phyloP scores from a whole-genome alignment of 1,140 invertebrate species.

The Euura saliciscinereae region DNA sequence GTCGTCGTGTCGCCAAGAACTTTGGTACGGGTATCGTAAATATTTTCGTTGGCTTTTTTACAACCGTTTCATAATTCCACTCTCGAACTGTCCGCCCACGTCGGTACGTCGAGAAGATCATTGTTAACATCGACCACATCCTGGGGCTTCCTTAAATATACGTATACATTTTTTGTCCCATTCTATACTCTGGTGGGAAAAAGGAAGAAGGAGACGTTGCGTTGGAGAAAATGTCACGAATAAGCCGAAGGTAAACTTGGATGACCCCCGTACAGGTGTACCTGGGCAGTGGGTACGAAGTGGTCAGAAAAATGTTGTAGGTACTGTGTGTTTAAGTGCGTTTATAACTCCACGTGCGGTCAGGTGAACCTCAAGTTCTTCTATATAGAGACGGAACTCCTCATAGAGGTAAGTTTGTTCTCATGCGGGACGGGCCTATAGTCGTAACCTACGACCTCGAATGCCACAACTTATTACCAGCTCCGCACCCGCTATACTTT shows the following conservation, averaged over 20 bases:
- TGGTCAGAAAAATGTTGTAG: not conserved
- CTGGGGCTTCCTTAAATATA: too few relatives aligned
- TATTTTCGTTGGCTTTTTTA: not conserved
- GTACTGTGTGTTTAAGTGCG: not conserved
- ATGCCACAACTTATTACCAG: conserved; percentile 48
- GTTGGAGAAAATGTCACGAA: not conserved
- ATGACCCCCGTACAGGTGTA: not conserved
- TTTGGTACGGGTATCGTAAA: not conserved
- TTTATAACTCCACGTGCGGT: conserved; percentile 36
- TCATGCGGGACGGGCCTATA: conserved; percentile 50
- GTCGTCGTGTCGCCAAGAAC: not conserved
- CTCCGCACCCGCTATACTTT: conserved; percentile 48
- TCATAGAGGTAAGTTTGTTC: conserved; percentile 41
- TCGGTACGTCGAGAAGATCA: too few relatives aligned
- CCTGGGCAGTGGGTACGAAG: not conserved
- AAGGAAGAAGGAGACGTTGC: too few relatives aligned
- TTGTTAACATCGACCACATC: too few relatives aligned
- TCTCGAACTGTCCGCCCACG: conserved; percentile 1
- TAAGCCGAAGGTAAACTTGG: not conserved
- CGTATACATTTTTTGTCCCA: too few relatives aligned
- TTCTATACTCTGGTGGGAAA: too few relatives aligned
- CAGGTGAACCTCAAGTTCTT: not conserved
- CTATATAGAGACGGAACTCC: not conserved
- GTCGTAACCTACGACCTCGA: conserved; percentile 51
- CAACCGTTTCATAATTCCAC: conserved; percentile 7